A percentile compares a stretch with the other conserved stretches of the same genome.
These are phyloP conservation scores for Ramphastos sulfuratus DNA, from an alignment of 2,113 vertebrate species.

Conservation along the genomic window DNA sequence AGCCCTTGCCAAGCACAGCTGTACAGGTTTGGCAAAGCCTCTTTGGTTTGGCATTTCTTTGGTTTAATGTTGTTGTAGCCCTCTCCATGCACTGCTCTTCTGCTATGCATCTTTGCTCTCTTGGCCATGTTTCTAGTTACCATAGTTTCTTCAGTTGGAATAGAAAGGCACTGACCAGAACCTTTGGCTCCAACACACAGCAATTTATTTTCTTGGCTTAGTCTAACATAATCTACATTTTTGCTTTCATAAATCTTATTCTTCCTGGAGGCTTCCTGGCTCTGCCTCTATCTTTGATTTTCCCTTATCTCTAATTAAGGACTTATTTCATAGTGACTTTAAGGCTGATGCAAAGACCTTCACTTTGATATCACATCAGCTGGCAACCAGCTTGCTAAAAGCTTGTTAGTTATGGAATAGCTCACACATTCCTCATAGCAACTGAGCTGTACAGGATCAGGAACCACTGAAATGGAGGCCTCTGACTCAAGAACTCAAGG, in stretches of 20 bases:
- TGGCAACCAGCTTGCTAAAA: background rate
- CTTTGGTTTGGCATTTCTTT: background rate
- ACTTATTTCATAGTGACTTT: slow-evolving; percentile 3
- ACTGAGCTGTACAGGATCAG: background rate
- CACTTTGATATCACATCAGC: background rate
- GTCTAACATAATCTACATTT: background rate
- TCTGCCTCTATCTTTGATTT: background rate
- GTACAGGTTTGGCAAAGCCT: background rate
- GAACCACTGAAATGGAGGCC: background rate
- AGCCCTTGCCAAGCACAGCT: background rate
- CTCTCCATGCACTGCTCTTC: background rate
- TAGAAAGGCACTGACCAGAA: background rate
- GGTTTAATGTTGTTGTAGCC: background rate
- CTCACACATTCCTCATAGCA: background rate
- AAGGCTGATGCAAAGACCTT: background rate
- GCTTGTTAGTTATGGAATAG: background rate
- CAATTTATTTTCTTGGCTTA: slow-evolving; percentile 10
- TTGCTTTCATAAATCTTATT: background rate
- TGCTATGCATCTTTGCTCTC: background rate
- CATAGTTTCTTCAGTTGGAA: background rate
- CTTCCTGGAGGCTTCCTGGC: background rate
- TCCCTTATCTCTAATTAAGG: background rate
- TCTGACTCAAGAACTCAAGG: background rate
- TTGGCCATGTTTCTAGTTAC: background rate
- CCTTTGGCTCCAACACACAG: background rate